phyloP scores from a whole-genome alignment of 2,888 invertebrate genomes.

The Dermolepida albohirtum region DNA sequence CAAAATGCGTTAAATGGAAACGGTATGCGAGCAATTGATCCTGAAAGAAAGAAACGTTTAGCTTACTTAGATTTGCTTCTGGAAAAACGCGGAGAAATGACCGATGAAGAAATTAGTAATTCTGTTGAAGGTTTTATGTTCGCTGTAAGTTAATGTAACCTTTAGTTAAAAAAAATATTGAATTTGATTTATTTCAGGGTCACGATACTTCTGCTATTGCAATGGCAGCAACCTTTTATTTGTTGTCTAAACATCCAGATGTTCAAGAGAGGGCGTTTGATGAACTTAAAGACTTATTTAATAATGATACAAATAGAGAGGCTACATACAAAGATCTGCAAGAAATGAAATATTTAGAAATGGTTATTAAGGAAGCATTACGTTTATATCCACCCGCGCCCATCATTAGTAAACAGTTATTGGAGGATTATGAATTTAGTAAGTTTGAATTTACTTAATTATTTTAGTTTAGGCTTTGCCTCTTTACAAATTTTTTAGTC shows the following conservation, averaged over 20 bases:
- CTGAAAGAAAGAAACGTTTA: constrained; percentile 68
- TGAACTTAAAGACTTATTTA: constrained; percentile 61
- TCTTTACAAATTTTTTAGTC: too few relatives aligned
- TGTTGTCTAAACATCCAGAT: constrained; percentile 63
- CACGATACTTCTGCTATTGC: constrained; percentile 66
- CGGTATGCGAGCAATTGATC: constrained; percentile 19
- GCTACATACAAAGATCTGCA: constrained; percentile 61
- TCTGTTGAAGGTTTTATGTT: constrained; percentile 83
- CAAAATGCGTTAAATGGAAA: constrained; percentile 57
- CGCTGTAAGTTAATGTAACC: constrained; percentile 66
- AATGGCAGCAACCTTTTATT: constrained; percentile 64
- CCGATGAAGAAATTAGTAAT: constrained; percentile 72
- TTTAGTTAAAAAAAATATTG: too few relatives aligned
- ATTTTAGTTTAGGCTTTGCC: too few relatives aligned
- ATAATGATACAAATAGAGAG: constrained; percentile 47
- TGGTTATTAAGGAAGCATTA: constrained; percentile 68
- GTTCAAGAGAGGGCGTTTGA: constrained; percentile 62
- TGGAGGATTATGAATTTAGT: constrained; percentile 61
- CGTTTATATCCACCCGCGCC: constrained; percentile 69
- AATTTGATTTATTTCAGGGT: constrained; percentile 58
- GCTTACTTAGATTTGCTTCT: constrained; percentile 77
- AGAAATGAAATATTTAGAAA: constrained; percentile 69
- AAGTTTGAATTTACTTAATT: too few relatives aligned
- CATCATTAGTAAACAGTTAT: constrained; percentile 64
- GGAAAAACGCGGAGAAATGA: constrained; percentile 62